Conservation (phyloP, 2,797 vertebrate species). For the Labeo calbasu region DNA sequence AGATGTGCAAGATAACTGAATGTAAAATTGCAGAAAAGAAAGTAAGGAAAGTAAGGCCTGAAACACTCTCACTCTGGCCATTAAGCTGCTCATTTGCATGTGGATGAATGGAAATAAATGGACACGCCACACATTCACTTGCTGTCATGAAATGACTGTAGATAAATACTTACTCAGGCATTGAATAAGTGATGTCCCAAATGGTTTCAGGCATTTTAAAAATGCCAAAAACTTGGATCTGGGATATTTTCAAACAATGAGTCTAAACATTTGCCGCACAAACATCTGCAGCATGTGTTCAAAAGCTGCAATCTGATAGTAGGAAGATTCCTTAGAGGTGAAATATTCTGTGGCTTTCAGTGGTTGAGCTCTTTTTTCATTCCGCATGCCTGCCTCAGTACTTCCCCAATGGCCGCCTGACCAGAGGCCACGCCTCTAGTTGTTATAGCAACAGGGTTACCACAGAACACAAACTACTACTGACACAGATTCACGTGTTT, state of each 20-base stretch:
- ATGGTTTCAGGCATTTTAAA: neutral
- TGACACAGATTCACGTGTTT: conserved; percentile 62
- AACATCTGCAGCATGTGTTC: conserved; percentile 21
- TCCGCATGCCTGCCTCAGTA: conserved; percentile 5
- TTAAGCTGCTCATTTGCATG: neutral
- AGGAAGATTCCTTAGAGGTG: conserved; percentile 13
- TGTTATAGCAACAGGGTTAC: conserved; percentile 69
- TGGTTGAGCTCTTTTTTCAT: conserved; percentile 51
- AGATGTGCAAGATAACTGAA: neutral
- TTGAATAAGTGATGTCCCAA: neutral
- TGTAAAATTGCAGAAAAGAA: neutral
- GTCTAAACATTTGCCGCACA: conserved; percentile 34
- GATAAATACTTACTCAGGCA: neutral
- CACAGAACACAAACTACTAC: conserved; percentile 59
- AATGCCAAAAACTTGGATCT: neutral
- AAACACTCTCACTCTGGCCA: neutral
- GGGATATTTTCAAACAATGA: neutral
- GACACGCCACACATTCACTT: neutral
- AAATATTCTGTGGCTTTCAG: conserved; percentile 32
- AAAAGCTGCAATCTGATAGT: neutral
- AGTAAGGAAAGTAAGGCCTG: neutral
- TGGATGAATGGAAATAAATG: neutral
- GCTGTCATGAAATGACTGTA: neutral
- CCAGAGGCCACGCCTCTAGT: conserved; percentile 69
- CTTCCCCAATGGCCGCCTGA: conserved; percentile 49